Evolutionary conservation across 2,797 vertebrate genomes (phyloP).

Genomic region (Crypturellus tataupa): DNA sequence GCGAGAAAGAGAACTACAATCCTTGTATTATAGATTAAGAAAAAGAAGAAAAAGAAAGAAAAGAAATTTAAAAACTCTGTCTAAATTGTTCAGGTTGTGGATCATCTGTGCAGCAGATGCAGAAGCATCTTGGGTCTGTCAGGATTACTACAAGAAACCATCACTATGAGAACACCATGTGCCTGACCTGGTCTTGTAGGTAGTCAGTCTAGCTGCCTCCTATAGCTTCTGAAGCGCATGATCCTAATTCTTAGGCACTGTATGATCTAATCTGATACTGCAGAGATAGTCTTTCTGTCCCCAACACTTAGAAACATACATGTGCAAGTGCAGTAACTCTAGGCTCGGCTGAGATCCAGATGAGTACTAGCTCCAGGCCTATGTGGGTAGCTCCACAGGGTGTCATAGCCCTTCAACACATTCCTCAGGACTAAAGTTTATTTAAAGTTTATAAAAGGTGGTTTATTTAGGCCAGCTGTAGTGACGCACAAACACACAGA

Average conservation of each 20-base stretch:
- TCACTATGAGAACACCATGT: rapidly evolving
- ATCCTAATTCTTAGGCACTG: not conserved
- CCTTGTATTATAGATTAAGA: rapidly evolving
- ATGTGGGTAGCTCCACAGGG: not conserved
- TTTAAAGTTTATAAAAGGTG: not conserved
- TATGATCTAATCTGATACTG: not conserved
- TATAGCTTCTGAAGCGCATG: not conserved
- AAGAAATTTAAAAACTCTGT: not conserved
- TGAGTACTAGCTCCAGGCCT: not conserved
- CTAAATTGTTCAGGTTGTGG: not conserved
- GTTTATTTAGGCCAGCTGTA: not conserved
- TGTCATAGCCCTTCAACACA: not conserved
- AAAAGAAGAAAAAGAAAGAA: not conserved
- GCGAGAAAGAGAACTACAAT: not conserved
- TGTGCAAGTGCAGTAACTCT: not conserved
- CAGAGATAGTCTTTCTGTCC: not conserved
- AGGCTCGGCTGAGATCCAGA: not conserved
- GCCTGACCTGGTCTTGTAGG: not conserved
- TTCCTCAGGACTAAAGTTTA: not conserved
- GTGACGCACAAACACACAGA: not conserved
- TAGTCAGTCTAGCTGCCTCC: not conserved
- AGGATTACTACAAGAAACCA: not conserved
- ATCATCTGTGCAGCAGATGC: not conserved
- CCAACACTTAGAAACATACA: not conserved
- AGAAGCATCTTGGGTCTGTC: not conserved